These are phyloP conservation scores for Euzetes globulus DNA, from an alignment of 2,888 invertebrate genomes.

Conservation along the genomic window DNA sequence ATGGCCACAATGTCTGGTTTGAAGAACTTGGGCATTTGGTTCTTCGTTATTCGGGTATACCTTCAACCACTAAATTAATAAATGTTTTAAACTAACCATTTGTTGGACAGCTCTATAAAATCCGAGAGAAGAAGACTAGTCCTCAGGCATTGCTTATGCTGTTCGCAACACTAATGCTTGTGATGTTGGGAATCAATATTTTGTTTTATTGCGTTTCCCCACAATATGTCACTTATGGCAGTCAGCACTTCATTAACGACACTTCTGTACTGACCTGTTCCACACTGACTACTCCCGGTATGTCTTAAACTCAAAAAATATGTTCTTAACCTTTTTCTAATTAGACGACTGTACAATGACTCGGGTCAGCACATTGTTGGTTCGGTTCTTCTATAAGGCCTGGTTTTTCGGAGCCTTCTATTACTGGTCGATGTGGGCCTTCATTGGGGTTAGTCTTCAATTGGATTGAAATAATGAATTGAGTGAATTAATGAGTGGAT, in stretches of 20 bases:
- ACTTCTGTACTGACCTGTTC: not conserved
- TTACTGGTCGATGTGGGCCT: conserved; percentile 49
- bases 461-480: not conserved
- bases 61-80: not conserved
- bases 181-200: conserved; percentile 49
- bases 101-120: conserved; percentile 48
- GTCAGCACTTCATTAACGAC: conserved; percentile 45
- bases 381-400: conserved; percentile 50
- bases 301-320: not conserved
- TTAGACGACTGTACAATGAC: conserved; percentile 48
- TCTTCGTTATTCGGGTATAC: conserved; percentile 48
- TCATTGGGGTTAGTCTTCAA: conserved; percentile 44
- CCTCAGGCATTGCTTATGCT: conserved; percentile 49
- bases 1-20: conserved; percentile 49
- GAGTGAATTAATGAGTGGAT: not conserved
- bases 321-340: conserved; percentile 13
- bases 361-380: conserved; percentile 46
- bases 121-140: conserved; percentile 46
- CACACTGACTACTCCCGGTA: not conserved
- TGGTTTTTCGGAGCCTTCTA: conserved; percentile 50
- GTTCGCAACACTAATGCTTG: conserved; percentile 48
- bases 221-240: conserved; percentile 49
- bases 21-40: conserved; percentile 48
- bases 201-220: conserved; percentile 49
- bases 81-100: not conserved